Evolutionary conservation across 2,888 invertebrate species (phyloP).

Genomic region (Diaphora mendica): DNA sequence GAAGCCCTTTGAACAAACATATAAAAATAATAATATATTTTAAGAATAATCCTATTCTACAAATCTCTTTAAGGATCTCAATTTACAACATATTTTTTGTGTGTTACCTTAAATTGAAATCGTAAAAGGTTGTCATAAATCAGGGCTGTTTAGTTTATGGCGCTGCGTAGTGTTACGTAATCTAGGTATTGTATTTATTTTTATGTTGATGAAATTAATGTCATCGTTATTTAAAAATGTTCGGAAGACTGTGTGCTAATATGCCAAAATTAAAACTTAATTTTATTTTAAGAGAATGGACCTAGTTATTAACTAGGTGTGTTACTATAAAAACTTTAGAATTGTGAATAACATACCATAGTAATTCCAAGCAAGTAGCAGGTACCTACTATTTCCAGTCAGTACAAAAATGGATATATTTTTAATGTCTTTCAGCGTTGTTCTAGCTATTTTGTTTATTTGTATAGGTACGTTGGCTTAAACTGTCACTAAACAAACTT

Average conservation of each 20-base stretch:
- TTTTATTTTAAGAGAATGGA: background rate
- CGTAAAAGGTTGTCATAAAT: slow-evolving; percentile 47
- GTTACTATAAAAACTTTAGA: too few species aligned
- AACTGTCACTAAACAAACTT: too few species aligned
- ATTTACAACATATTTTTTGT: slow-evolving; percentile 33
- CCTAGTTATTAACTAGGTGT: background rate
- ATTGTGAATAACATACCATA: background rate
- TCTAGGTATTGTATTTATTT: slow-evolving; percentile 42
- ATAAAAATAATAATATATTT: slow-evolving; percentile 1
- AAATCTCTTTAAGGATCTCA: slow-evolving; percentile 34
- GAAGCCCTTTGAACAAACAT: slow-evolving; percentile 16
- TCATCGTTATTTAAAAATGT: slow-evolving; percentile 13
- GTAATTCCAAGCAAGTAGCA: background rate
- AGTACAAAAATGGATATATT: background rate
- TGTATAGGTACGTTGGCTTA: too few species aligned
- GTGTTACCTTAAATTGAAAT: slow-evolving; percentile 33
- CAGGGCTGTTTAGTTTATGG: slow-evolving; percentile 41
- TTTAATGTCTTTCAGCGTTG: too few species aligned
- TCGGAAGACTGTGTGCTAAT: background rate
- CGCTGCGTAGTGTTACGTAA: slow-evolving; percentile 33
- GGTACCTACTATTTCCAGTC: background rate
- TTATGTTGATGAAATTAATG: slow-evolving; percentile 28
- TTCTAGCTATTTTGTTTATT: too few species aligned
- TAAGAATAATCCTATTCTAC: slow-evolving; percentile 28
- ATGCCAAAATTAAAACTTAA: background rate